Base-by-base conservation (phyloP, 1,140 invertebrate genomes). In the Neuroterus valhalla region DNA sequence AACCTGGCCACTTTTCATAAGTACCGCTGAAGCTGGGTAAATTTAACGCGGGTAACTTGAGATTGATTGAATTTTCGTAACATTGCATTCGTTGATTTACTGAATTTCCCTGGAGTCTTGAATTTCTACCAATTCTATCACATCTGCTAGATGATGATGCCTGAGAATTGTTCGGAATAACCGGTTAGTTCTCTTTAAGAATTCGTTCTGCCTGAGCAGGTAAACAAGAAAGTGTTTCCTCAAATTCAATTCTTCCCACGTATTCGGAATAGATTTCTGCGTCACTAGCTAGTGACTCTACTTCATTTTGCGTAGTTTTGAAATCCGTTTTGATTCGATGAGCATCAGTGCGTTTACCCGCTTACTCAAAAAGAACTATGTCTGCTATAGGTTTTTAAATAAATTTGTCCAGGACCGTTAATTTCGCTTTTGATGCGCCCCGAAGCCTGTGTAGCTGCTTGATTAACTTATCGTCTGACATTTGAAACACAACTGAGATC, bases 201-300 rank as follows among this genome's bases (percentile, higher is more conserved):
- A 26, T 4, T 26, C 26, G 4, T 26, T 26, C 26, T 26, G 26
- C 26, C 26, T 26, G 26, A 26, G 26, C 4, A 26, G 26, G 2
- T 26, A 26, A 26, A 4, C 4, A 26, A 26, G 26, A 26, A 26
- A 26, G 26, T 2, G 2, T 2, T 26, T 48, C 3, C 46, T 48
- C 46, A n/a, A n/a, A 5, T n/a, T 48, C 46, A n/a, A 48, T 14
- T 2, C n/a, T 48, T 48, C n/a, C 12, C 26, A 26, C 26, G 26
- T 26, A 48, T 48, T n/a, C 4, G 14, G n/a, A 48, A 48, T n/a
- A n/a, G n/a, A n/a, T n/a, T n/a, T n/a, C n/a, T n/a, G n/a, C n/a
- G n/a, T n/a, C n/a, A n/a, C n/a, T n/a, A n/a, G n/a, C 46, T 48
- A 48, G n/a, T 14, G 46, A 48, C n/a, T 48, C 46, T 48, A 48